phyloP scores from a whole-genome alignment of 2,888 invertebrate genomes.

The Neoaliturus tenellus region DNA sequence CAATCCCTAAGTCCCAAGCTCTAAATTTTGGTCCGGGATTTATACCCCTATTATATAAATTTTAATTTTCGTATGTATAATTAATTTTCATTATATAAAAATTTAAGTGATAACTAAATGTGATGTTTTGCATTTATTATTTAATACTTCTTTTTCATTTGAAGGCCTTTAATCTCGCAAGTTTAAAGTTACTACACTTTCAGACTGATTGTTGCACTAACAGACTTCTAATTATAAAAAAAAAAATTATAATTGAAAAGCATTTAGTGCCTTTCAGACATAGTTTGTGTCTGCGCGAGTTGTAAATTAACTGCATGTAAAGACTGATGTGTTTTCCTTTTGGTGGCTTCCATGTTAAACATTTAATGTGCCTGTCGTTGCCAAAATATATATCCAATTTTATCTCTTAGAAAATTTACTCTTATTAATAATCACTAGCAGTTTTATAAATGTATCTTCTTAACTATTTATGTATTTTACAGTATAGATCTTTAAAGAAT shows the following conservation, averaged over 20 bases:
- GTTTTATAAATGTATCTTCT: not conserved
- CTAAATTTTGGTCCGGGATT: too few species aligned
- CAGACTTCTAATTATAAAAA: not conserved
- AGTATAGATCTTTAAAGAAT: not conserved
- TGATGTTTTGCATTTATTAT: too few species aligned
- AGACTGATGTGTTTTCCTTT: conserved; percentile 26
- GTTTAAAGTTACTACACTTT: not conserved
- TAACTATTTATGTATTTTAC: conserved; percentile 11
- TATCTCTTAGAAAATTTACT: not conserved
- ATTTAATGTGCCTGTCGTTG: conserved; percentile 18
- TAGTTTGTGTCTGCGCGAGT: too few species aligned
- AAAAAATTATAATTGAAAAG: not conserved
- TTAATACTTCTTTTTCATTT: too few species aligned
- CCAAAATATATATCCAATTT: conserved; percentile 17
- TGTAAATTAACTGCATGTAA: not conserved
- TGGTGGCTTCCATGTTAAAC: conserved; percentile 14
- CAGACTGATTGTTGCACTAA: not conserved
- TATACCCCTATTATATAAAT: too few species aligned
- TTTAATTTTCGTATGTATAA: too few species aligned
- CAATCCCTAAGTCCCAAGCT: too few species aligned
- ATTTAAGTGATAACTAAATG: too few species aligned
- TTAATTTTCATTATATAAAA: too few species aligned
- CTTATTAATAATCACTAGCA: not conserved
- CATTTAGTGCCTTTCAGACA: conserved; percentile 3
- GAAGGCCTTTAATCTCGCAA: too few species aligned